Percentiles rank a stretch among this genome's conserved stretches.
Conservation (phyloP, 2,888 invertebrate species). For the Macrostomum cliftonense region DNA sequence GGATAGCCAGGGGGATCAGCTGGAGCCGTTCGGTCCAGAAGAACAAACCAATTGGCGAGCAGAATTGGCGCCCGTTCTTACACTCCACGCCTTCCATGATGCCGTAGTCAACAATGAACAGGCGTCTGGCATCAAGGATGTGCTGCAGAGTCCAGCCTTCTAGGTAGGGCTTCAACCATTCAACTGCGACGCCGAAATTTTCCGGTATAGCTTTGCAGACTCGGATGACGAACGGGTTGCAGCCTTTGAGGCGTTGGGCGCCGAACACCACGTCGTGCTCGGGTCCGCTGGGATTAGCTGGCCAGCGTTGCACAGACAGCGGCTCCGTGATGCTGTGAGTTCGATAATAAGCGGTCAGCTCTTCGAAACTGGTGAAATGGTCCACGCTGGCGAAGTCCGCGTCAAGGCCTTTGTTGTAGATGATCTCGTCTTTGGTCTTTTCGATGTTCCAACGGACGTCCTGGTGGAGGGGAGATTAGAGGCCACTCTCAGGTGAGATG, state of each 20-base stretch:
- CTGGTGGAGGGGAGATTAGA: too few species aligned
- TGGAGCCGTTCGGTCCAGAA: constrained; percentile 31
- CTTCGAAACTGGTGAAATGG: too few species aligned
- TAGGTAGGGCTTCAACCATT: constrained; percentile 25
- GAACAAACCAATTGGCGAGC: constrained; percentile 37
- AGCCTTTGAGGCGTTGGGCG: constrained; percentile 37
- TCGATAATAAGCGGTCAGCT: too few species aligned
- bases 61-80: constrained; percentile 25
- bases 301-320: too few species aligned
- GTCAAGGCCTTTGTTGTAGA: too few species aligned
- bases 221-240: constrained; percentile 37
- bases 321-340: too few species aligned
- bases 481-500: too few species aligned
- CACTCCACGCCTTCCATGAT: constrained; percentile 25
- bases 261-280: constrained; percentile 24
- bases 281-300: too few species aligned
- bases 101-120: constrained; percentile 35
- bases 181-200: constrained; percentile 27
- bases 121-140: constrained; percentile 27
- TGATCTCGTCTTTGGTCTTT: too few species aligned
- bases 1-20: constrained; percentile 39
- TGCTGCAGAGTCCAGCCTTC: constrained; percentile 26
- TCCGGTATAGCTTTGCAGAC: constrained; percentile 38
- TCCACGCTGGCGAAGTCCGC: too few species aligned
- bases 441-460: too few species aligned